Base-by-base conservation (phyloP, 1,140 invertebrate genomes). In the Venturia canescens region DNA sequence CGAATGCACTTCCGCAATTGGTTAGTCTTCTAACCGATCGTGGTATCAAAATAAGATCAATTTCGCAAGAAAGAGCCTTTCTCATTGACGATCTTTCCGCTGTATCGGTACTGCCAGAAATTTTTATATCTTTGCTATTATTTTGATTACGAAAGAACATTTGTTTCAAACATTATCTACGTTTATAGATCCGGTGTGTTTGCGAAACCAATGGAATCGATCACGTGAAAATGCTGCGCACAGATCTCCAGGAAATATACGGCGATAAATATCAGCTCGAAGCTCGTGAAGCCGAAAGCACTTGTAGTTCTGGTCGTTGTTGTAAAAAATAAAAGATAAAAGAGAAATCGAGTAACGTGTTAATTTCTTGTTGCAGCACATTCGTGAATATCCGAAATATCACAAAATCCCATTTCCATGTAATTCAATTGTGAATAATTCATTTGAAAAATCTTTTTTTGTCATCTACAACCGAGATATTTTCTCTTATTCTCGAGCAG, bases 261-360 rank as follows among this genome's bases (percentile, higher is more conserved):
- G 66, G 66, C 9, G 66, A 69, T 6, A 69, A 31, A 18, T 69
- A 31, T 69, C 66, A 31, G 4, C 15, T 69, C 29, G 66, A 69
- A 27, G 66, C 27, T 31, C 66, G 66, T 16, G 66, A 69, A 34
- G n/a, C 29, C 11, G 66, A 69, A 4, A 69, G 29, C 29, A 31
- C 27, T 69, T 69, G 66, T n/a, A 69, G 66, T 29, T 15, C 26
- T 69, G 66, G 66, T 69, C 66, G 27, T 23, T 69, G 66, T 31
- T 29, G 29, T 31, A 15, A 3, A 31, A 69, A 69, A 69, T 69
- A 18, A 69, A 57, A n/a, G 21, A 57, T 11, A 9, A 57, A 57
- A 21, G 18, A 57, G n/a, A 21, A n/a, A 21, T 44, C 38, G 1
- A 44, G 38, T 11, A 44, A 44, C 5, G 1, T 1, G 13, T 9